phyloP scores from a whole-genome alignment of 2,797 vertebrate species.

The Diplodus sargus region DNA sequence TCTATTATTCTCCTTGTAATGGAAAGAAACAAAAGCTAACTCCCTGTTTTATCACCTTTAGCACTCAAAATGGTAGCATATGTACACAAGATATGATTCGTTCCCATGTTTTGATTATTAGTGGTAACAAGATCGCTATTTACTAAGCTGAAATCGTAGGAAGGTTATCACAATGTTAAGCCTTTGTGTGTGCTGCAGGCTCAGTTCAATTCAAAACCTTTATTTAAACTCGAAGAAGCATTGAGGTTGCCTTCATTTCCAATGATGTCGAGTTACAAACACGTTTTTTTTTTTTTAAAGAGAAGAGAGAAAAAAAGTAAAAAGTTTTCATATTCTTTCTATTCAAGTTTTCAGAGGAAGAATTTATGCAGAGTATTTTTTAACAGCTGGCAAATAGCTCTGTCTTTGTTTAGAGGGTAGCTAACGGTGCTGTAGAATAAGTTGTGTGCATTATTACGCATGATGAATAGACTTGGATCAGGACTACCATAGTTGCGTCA shows the following conservation, averaged over 20 bases:
- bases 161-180: not conserved
- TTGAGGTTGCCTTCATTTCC: not conserved
- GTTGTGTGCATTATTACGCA: not conserved
- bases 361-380: not conserved
- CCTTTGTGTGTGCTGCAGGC: not conserved
- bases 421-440: not conserved
- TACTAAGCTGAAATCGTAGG: not conserved
- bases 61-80: not conserved
- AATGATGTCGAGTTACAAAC: too few relatives aligned
- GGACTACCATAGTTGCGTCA: not conserved
- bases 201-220: not conserved
- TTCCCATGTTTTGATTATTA: not conserved
- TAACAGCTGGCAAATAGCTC: not conserved
- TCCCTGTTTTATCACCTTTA: not conserved
- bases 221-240: not conserved
- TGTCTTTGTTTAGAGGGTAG: not conserved
- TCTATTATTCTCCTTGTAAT: too few relatives aligned
- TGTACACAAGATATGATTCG: not conserved
- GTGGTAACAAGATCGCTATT: not conserved
- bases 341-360: not conserved
- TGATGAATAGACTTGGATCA: not conserved
- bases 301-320: too few relatives aligned
- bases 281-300: too few relatives aligned
- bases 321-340: not conserved
- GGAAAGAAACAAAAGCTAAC: too few relatives aligned